Evolutionary conservation across 1,140 invertebrate species (phyloP), one percentile per base, ranked within the genome.

Genomic region (Ceratosolen fusciceps): DNA sequence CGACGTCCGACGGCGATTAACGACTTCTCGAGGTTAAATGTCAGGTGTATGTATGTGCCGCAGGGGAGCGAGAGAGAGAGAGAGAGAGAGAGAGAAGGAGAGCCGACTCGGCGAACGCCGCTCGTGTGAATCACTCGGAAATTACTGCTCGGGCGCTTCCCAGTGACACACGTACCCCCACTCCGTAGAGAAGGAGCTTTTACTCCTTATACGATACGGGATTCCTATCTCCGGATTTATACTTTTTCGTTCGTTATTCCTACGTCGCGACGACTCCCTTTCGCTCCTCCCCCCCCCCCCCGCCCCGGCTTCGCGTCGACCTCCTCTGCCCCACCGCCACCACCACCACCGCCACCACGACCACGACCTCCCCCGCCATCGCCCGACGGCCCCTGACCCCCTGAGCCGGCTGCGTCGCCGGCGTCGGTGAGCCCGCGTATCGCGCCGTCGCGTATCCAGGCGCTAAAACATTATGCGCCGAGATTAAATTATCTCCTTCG

Each of bases 21-120:
- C 24, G 60, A 75, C 47, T 54, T 60, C 70, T 49, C 56, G 60
- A 78, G 80, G 77, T 65, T 72, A 79, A 60, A 68, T 72, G 54
- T 31, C 79, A 60, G 76, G 8, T 54, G 29, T 3, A 60, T 16
- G 8, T 21, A 21, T 1, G 29, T 24, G 7, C 1, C 1, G 47
- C 39, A 24, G n/a, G 39, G 62, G 19, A 21, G 4, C n/a, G n/a
- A n/a, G n/a, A n/a, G n/a, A n/a, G n/a, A n/a, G n/a, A n/a, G n/a
- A n/a, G 43, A 21, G 39, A 34, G 19, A 21, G 4, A n/a, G n/a
- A n/a, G n/a, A n/a, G n/a, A n/a, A n/a, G n/a, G n/a, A n/a, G n/a
- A n/a, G 49, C 21, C 19, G 19, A 19, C 19, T 65, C 34, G 31
- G 34, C 3, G 31, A 49, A 16, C 14, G 19, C 49, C 52, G 14